Percentiles rank a stretch among this genome's conserved stretches.
phyloP scores from a whole-genome alignment of 2,888 invertebrate species.

The Macrosoma leucophasiata region DNA sequence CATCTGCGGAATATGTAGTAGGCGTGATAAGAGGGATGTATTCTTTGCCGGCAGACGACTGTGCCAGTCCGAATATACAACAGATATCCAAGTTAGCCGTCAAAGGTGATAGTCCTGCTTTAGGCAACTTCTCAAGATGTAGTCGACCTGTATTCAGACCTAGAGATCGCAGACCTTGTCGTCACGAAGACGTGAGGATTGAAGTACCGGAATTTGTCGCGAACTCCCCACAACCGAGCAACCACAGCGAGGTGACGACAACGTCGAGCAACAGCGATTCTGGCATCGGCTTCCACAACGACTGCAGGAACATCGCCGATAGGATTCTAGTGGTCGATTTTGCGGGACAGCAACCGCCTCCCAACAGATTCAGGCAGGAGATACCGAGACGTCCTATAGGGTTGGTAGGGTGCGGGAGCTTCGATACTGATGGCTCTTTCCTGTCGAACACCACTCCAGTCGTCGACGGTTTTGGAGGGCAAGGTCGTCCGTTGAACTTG shows the following conservation, averaged over 20 bases:
- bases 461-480: constrained; percentile 68
- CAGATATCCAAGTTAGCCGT: constrained; percentile 62
- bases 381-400: constrained; percentile 56
- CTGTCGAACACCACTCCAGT: constrained; percentile 69
- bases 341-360: constrained; percentile 59
- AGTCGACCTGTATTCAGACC: constrained; percentile 54
- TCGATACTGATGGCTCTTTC: constrained; percentile 64
- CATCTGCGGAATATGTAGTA: constrained; percentile 86
- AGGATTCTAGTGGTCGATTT: constrained; percentile 87
- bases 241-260: constrained; percentile 85
- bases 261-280: constrained; percentile 96
- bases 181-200: constrained; percentile 47
- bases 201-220: constrained; percentile 76
- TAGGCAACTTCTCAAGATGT: constrained; percentile 52
- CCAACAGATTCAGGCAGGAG: constrained; percentile 49
- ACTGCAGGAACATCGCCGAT: constrained; percentile 88
- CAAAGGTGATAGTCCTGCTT: constrained; percentile 63
- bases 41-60: constrained; percentile 72
- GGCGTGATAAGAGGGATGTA: constrained; percentile 84
- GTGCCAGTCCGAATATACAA: constrained; percentile 52
- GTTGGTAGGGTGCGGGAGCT: constrained; percentile 57
- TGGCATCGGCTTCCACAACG: constrained; percentile 95
- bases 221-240: constrained; percentile 90
- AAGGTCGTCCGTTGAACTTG: constrained; percentile 60
- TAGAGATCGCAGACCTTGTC: constrained; percentile 48